These are phyloP conservation scores for Drosophila neotestacea DNA, from an alignment of 2,888 invertebrate species.

Conservation along the genomic window DNA sequence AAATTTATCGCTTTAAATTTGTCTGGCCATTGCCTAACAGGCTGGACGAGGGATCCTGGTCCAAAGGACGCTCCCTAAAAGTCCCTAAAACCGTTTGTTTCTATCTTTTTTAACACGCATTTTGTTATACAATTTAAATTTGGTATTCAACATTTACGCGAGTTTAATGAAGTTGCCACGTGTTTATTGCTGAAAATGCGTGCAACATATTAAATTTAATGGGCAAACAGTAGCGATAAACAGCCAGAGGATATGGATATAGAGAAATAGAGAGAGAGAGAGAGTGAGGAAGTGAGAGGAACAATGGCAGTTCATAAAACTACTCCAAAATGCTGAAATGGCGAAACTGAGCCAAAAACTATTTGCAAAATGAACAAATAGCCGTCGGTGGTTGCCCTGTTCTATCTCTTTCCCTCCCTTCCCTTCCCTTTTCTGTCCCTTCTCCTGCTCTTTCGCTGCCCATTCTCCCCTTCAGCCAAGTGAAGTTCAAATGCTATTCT, in stretches of 20 bases:
- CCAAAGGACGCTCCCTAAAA: background rate
- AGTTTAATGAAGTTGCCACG: conserved; percentile 58
- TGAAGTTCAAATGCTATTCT: background rate
- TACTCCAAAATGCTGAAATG: conserved; percentile 22
- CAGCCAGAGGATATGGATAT: conserved; percentile 25
- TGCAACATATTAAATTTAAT: conserved; percentile 67
- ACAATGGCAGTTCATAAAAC: conserved; percentile 46
- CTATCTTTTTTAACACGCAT: conserved; percentile 9
- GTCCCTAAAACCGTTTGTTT: conserved; percentile 25
- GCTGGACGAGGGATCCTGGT: background rate
- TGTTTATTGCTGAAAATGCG: conserved; percentile 44
- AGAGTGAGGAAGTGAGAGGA: background rate
- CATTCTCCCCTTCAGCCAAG: background rate
- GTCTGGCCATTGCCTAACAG: conserved; percentile 35
- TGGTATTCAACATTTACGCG: conserved; percentile 53
- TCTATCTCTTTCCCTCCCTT: background rate
- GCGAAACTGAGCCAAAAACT: conserved; percentile 39
- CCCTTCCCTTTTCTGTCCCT: background rate
- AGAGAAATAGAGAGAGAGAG: background rate
- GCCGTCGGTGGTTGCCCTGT: conserved; percentile 18
- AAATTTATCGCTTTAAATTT: conserved; percentile 76
- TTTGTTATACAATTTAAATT: conserved; percentile 46
- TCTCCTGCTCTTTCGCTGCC: too few species aligned
- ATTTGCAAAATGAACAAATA: conserved; percentile 54
- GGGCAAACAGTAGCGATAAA: conserved; percentile 43